These are phyloP conservation scores for Oceanodroma tethys DNA, from an alignment of 2,113 vertebrate genomes.

Conservation along the genomic window DNA sequence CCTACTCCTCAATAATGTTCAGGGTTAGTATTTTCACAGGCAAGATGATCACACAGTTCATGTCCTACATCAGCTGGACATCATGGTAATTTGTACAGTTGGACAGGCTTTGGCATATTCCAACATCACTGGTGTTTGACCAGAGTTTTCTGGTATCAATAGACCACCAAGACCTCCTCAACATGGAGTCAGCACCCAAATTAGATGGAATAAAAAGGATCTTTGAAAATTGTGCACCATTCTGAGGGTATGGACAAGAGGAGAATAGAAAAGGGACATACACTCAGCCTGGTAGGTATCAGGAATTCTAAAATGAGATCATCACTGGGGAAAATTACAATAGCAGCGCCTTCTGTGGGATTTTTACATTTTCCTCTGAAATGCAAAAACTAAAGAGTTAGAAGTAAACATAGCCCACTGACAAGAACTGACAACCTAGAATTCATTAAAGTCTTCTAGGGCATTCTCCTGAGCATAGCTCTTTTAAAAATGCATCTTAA, in stretches of 20 bases:
- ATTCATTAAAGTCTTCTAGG: not conserved
- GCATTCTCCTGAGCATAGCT: not conserved
- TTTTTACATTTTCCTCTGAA: not conserved
- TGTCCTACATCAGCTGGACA: not conserved
- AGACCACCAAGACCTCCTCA: not conserved
- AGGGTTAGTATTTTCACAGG: not conserved
- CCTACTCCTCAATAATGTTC: not conserved
- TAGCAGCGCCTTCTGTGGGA: not conserved
- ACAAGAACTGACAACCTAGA: conserved; percentile 3
- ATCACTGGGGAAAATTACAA: not conserved
- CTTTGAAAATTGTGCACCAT: not conserved
- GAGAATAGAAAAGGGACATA: not conserved
- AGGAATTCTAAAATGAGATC: not conserved
- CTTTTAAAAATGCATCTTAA: not conserved
- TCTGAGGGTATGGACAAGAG: not conserved
- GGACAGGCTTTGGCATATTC: not conserved
- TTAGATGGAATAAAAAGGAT: not conserved
- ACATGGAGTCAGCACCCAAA: not conserved
- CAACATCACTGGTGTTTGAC: not conserved
- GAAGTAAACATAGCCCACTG: not conserved
- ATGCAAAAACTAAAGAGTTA: not conserved
- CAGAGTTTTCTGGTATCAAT: not conserved
- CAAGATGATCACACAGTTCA: not conserved
- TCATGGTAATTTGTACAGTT: not conserved
- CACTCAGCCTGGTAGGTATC: not conserved